Evolutionary conservation across 2,797 vertebrate species (phyloP).

Genomic region (Steatocranus sp.): DNA sequence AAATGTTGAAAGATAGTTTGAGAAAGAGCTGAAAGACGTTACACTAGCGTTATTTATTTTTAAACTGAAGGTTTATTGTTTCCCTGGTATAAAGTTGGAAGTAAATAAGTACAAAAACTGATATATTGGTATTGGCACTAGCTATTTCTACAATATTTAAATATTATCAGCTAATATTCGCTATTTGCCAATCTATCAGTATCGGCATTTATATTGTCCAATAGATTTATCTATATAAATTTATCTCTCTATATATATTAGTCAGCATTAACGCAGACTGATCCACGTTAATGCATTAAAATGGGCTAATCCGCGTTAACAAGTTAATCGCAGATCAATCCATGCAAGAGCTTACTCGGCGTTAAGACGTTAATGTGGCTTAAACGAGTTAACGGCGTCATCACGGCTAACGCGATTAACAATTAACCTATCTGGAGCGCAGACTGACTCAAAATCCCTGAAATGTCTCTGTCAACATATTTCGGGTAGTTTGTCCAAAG

Average conservation of each 20-base stretch:
- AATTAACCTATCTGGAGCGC: background rate
- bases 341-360: background rate
- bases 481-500: background rate
- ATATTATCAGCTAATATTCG: background rate
- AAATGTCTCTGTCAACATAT: background rate
- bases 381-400: background rate
- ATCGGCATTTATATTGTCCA: background rate
- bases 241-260: background rate
- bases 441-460: background rate
- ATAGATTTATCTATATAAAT: background rate
- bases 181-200: background rate
- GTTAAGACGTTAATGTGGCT: background rate
- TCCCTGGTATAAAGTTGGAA: background rate
- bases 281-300: rapidly evolving
- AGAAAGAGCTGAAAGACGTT: background rate
- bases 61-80: background rate
- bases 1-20: background rate
- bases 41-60: background rate
- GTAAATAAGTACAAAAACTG: background rate
- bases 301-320: rapidly evolving
- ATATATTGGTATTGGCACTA: background rate
- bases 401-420: rapidly evolving
- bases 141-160: background rate
- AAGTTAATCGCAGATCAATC: background rate
- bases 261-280: background rate